Percentiles rank a stretch among this genome's conserved stretches.
phyloP scores from a whole-genome alignment of 2,113 vertebrate genomes.

The Chlorocebus sabaeus region DNA sequence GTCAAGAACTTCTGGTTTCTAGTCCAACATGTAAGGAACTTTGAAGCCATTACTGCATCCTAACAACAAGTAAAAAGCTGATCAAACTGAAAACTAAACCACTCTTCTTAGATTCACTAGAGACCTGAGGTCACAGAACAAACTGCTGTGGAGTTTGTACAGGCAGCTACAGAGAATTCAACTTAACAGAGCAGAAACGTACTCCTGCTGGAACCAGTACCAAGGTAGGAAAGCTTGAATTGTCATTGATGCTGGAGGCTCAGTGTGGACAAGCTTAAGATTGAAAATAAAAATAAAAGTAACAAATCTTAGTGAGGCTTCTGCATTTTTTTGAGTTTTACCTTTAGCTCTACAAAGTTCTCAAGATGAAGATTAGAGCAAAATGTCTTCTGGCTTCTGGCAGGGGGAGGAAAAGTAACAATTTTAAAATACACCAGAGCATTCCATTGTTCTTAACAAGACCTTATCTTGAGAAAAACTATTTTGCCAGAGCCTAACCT shows the following conservation, averaged over 20 bases:
- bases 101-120: not conserved
- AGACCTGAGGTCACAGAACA: not conserved
- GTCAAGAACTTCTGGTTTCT: not conserved
- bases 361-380: not conserved
- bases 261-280: not conserved
- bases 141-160: not conserved
- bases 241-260: not conserved
- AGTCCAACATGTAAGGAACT: not conserved
- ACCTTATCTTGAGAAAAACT: not conserved
- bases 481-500: not conserved
- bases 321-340: not conserved
- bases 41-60: not conserved
- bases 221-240: not conserved
- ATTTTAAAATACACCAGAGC: not conserved
- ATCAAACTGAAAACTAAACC: not conserved
- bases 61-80: not conserved
- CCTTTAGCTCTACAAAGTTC: not conserved
- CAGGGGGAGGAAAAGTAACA: not conserved
- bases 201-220: not conserved
- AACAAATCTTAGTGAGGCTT: not conserved
- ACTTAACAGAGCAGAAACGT: not conserved
- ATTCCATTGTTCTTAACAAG: not conserved
- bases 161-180: not conserved
- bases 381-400: not conserved
- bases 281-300: not conserved